Conservation (phyloP, 2,797 vertebrate genomes). For the Anabas testudineus region DNA sequence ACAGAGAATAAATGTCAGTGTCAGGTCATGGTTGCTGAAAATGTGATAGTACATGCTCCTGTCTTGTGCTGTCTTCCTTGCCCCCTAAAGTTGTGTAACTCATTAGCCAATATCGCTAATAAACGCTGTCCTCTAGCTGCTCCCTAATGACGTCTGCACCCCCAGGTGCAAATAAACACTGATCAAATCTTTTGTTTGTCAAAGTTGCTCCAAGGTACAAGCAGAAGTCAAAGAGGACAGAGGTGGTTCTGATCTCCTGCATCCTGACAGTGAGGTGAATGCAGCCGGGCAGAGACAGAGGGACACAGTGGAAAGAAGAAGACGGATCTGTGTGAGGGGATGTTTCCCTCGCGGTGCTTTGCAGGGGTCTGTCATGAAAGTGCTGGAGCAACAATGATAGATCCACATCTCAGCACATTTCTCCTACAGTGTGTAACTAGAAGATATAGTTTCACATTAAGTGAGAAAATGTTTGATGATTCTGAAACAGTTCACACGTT, state of each 20-base stretch:
- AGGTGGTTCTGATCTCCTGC: too few species aligned
- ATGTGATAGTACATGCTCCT: neutral
- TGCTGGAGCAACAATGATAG: neutral
- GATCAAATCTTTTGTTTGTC: conserved; percentile 15
- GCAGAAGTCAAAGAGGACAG: conserved; percentile 4
- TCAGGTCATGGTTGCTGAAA: conserved; percentile 1
- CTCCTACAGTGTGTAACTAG: neutral
- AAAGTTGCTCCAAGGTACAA: conserved; percentile 3
- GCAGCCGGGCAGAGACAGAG: neutral
- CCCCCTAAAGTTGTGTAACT: conserved; percentile 31
- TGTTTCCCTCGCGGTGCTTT: too few species aligned
- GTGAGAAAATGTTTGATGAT: neutral
- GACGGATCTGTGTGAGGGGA: neutral
- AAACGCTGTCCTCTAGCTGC: conserved; percentile 37
- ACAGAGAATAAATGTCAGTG: neutral
- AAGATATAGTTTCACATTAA: neutral
- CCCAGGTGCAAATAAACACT: conserved; percentile 8
- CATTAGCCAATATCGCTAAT: conserved; percentile 56
- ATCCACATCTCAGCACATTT: neutral
- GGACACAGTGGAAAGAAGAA: neutral
- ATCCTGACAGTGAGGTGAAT: neutral
- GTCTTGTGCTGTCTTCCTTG: neutral
- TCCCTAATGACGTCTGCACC: conserved; percentile 39
- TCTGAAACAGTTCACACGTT: neutral
- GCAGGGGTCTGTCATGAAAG: neutral